phyloP scores from a whole-genome alignment of 2,113 vertebrate genomes.

The Gyps fulvus region DNA sequence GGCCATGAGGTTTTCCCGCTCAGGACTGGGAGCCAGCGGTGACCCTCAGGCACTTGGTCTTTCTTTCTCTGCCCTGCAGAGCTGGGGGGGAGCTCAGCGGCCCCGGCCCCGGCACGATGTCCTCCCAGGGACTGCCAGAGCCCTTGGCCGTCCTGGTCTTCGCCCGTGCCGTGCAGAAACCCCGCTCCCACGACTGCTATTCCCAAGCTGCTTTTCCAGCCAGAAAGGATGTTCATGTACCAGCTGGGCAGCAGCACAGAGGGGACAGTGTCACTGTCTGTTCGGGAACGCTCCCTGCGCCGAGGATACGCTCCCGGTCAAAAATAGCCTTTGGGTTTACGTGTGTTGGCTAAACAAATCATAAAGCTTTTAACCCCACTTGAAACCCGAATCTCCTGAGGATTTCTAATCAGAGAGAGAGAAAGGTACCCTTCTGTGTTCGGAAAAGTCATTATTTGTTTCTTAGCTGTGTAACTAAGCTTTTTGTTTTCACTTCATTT shows the following conservation, averaged over 20 bases:
- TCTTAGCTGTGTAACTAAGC: neutral
- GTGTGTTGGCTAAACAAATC: conserved; percentile 22
- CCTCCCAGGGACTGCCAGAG: neutral
- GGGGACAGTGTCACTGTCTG: neutral
- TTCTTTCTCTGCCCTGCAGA: neutral
- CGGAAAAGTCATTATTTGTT: neutral
- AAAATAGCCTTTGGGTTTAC: conserved; percentile 40
- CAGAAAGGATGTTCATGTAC: neutral
- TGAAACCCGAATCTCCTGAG: neutral
- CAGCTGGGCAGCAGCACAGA: neutral
- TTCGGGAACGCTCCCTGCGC: neutral
- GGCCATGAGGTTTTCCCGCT: neutral
- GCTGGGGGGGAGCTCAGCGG: neutral
- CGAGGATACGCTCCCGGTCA: neutral
- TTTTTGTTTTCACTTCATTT: conserved; percentile 30
- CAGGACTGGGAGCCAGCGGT: neutral
- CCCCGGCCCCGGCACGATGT: neutral
- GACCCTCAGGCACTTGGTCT: neutral
- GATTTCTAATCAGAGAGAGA: neutral
- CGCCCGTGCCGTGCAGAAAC: neutral
- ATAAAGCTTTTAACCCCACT: conserved; percentile 27
- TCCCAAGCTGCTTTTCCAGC: neutral
- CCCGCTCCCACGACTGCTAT: neutral
- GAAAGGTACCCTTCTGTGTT: neutral
- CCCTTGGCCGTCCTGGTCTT: neutral